Percentiles rank a stretch among this genome's conserved stretches.
These are phyloP conservation scores for Musca vetustissima DNA, from an alignment of 1,140 invertebrate species.

Conservation along the genomic window DNA sequence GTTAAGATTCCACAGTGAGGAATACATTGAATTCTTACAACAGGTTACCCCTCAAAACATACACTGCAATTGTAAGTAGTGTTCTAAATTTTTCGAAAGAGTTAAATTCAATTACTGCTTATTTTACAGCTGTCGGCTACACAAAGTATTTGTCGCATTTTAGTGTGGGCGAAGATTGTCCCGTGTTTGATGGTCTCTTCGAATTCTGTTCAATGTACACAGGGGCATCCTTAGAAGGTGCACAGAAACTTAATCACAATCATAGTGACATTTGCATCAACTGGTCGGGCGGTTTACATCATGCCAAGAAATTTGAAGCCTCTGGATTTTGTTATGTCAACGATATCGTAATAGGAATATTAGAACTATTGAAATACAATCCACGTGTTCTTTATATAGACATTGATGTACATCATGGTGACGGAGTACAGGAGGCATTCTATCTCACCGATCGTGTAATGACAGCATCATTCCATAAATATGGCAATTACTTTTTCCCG, in stretches of 20 bases:
- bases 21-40: slow-evolving; percentile 97
- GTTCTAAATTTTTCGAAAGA: too few species aligned
- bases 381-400: slow-evolving; percentile 97
- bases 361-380: slow-evolving; percentile 95
- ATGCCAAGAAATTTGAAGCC: slow-evolving; percentile 99
- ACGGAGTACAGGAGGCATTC: slow-evolving; percentile 99
- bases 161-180: slow-evolving; percentile 98
- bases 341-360: slow-evolving; percentile 97
- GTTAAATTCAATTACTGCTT: neutral
- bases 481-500: slow-evolving; percentile 98
- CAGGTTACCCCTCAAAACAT: slow-evolving; percentile 95
- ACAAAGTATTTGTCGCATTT: slow-evolving; percentile 92
- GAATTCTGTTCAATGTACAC: slow-evolving; percentile 99
- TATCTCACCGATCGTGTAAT: slow-evolving; percentile 98
- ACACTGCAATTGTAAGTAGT: slow-evolving; percentile 59
- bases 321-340: slow-evolving; percentile 71
- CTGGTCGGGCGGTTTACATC: slow-evolving; percentile 98
- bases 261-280: slow-evolving; percentile 97
- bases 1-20: slow-evolving; percentile 97
- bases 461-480: slow-evolving; percentile 99
- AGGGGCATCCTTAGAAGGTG: slow-evolving; percentile 92
- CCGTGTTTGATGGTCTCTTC: slow-evolving; percentile 97
- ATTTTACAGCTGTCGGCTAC: slow-evolving; percentile 62
- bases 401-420: slow-evolving; percentile 99
- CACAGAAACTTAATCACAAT: slow-evolving; percentile 90